Conservation (phyloP, 2,888 invertebrate species). For the Agriopis marginaria region DNA sequence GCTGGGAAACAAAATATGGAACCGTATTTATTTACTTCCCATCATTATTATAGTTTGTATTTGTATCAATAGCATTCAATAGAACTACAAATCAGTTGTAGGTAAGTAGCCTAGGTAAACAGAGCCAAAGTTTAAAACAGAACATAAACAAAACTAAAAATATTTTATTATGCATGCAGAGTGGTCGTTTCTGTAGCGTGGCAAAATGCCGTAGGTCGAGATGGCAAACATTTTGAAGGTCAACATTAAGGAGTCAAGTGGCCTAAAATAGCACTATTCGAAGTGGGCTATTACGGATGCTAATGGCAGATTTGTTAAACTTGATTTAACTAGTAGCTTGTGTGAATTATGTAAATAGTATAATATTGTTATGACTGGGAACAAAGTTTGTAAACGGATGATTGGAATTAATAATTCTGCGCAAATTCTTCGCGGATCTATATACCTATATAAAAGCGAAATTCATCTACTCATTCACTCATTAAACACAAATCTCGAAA, state of each 20-base stretch:
- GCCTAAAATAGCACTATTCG: slow-evolving; percentile 40
- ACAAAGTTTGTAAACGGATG: too few species aligned
- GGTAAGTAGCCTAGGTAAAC: background rate
- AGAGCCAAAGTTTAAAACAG: background rate
- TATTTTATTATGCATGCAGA: slow-evolving; percentile 18
- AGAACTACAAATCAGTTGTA: too few species aligned
- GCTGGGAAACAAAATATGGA: too few species aligned
- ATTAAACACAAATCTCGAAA: too few species aligned
- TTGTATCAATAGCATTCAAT: too few species aligned
- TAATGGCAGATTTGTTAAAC: slow-evolving; percentile 2
- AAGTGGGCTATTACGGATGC: slow-evolving; percentile 4
- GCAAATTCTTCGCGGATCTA: too few species aligned
- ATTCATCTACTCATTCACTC: too few species aligned
- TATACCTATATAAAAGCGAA: too few species aligned
- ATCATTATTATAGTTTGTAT: too few species aligned
- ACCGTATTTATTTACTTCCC: too few species aligned
- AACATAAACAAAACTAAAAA: slow-evolving; percentile 18
- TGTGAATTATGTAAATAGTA: background rate
- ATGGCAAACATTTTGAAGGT: slow-evolving; percentile 61
- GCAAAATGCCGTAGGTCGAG: slow-evolving; percentile 27
- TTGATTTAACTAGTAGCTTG: slow-evolving; percentile 2
- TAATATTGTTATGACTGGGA: too few species aligned
- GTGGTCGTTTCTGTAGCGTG: slow-evolving; percentile 7
- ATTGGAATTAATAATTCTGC: too few species aligned
- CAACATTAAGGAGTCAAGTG: slow-evolving; percentile 36